Evolutionary conservation across 2,113 vertebrate species (phyloP).

Genomic region (Strigops habroptila): DNA sequence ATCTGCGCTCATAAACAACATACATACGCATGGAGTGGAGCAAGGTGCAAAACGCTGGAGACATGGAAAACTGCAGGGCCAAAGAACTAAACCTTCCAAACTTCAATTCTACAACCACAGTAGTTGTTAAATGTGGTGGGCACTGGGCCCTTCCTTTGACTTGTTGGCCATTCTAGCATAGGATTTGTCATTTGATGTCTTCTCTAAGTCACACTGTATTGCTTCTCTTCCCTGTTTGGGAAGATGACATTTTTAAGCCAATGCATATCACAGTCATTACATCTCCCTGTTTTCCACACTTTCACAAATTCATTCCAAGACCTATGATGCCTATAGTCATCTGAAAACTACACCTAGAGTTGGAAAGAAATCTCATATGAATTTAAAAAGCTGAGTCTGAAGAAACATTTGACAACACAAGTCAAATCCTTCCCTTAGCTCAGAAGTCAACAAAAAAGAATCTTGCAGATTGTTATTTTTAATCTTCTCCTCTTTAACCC

Average conservation of each 20-base stretch:
- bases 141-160: not conserved
- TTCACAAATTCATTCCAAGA: not conserved
- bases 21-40: not conserved
- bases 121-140: not conserved
- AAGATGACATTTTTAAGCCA: not conserved
- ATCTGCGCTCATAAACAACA: not conserved
- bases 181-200: not conserved
- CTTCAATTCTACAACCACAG: not conserved
- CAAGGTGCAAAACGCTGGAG: not conserved
- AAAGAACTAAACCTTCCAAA: not conserved
- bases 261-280: not conserved
- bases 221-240: not conserved
- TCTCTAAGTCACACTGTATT: not conserved
- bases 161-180: not conserved
- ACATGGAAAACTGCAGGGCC: not conserved
- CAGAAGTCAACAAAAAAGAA: not conserved
- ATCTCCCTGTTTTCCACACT: not conserved
- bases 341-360: not conserved
- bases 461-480: not conserved
- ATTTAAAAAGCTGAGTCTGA: not conserved
- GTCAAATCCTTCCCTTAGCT: not conserved
- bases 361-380: not conserved
- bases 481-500: not conserved
- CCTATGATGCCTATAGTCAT: not conserved
- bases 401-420: not conserved